These are phyloP conservation scores for Lepus townsendii DNA, from an alignment of 2,797 vertebrate species.

Conservation along the genomic window DNA sequence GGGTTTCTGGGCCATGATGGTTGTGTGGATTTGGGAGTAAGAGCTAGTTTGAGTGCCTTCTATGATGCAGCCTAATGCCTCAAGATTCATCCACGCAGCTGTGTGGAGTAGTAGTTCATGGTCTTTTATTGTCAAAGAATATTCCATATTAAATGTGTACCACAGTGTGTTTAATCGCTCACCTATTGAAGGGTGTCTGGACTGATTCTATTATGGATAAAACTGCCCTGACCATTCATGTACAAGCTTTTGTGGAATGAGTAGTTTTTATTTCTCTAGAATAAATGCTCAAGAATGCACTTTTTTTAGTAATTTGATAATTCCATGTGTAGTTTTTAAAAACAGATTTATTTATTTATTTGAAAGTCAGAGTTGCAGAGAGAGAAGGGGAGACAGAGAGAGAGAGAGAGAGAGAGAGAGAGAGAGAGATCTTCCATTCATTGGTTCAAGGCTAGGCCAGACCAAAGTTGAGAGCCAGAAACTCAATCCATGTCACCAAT, in stretches of 20 bases:
- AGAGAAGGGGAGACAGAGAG: too few species aligned
- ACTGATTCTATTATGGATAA: constrained; percentile 6
- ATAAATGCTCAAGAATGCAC: constrained; percentile 31
- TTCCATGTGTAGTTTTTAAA: constrained; percentile 4
- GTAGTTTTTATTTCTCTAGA: constrained; percentile 38
- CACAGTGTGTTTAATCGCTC: not conserved
- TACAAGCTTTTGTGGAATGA: constrained; percentile 14
- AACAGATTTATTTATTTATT: too few species aligned
- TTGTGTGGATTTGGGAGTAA: constrained; percentile 9
- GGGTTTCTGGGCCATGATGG: not conserved
- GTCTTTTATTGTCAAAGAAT: constrained; percentile 18
- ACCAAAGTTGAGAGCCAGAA: too few species aligned
- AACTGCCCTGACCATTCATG: not conserved
- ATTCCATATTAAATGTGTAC: not conserved
- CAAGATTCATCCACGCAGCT: not conserved
- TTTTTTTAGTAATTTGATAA: not conserved
- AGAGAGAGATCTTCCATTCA: too few species aligned
- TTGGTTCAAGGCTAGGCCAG: too few species aligned
- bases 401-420: too few species aligned
- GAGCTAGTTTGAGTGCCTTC: constrained; percentile 23
- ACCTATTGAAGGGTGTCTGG: not conserved
- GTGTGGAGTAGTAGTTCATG: not conserved
- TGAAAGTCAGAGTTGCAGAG: too few species aligned
- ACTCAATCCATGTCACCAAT: too few species aligned
- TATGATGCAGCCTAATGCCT: not conserved